phyloP scores from a whole-genome alignment of 2,888 invertebrate species.

The Alentia gelatinosa region DNA sequence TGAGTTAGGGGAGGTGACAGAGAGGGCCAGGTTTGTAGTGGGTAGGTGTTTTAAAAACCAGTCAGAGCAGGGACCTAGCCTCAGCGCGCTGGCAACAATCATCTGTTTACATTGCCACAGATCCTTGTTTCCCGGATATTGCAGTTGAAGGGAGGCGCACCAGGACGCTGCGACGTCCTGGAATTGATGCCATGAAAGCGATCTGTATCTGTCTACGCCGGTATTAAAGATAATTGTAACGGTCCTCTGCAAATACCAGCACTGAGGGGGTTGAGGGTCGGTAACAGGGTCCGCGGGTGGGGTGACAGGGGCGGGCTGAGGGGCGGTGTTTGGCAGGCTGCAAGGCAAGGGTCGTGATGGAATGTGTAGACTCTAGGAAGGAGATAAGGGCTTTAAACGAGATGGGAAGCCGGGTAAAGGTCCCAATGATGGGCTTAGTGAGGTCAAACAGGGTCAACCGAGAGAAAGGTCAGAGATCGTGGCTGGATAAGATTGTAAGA shows the following conservation, averaged over 20 bases:
- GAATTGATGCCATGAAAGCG: slow-evolving; percentile 4
- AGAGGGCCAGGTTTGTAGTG: neutral
- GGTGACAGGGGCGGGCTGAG: too few species aligned
- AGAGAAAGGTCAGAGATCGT: too few species aligned
- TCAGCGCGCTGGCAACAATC: neutral
- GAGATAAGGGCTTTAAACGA: too few species aligned
- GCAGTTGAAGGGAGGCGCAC: neutral
- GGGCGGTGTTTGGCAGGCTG: too few species aligned
- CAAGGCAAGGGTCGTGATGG: too few species aligned
- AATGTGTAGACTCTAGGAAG: too few species aligned
- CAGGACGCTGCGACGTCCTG: neutral
- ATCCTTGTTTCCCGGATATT: slow-evolving; percentile 16
- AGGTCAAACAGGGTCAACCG: too few species aligned
- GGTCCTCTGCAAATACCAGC: neutral
- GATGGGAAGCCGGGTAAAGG: too few species aligned
- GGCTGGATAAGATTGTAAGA: too few species aligned
- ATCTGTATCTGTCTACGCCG: neutral
- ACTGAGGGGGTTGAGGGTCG: too few species aligned
- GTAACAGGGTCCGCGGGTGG: too few species aligned
- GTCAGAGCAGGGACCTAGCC: neutral
- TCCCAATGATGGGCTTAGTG: too few species aligned
- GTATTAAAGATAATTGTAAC: neutral
- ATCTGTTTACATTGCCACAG: neutral
- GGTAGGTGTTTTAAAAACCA: neutral
- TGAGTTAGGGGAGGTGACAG: neutral